Percentiles rank a stretch among this genome's conserved stretches.
phyloP scores from a whole-genome alignment of 2,888 invertebrate species.

The Drosophila longiperda region DNA sequence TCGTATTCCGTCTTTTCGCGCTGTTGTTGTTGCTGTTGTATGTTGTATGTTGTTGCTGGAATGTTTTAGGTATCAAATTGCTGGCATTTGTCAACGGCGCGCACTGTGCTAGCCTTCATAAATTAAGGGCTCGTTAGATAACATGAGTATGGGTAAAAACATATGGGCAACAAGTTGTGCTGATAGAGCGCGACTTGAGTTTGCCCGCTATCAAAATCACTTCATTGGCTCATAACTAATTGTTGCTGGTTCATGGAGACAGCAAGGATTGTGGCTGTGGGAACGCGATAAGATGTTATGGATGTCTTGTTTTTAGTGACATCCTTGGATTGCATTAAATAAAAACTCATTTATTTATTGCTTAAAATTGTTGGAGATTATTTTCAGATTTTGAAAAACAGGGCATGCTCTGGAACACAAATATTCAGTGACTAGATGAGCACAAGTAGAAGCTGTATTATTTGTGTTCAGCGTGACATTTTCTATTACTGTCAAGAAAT shows the following conservation, averaged over 20 bases:
- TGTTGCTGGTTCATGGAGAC: constrained; percentile 56
- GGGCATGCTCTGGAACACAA: not conserved
- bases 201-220: constrained; percentile 41
- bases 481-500: not conserved
- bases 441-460: not conserved
- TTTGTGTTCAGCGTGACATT: not conserved
- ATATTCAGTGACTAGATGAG: not conserved
- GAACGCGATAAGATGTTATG: constrained; percentile 37
- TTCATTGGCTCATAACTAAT: constrained; percentile 71
- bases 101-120: constrained; percentile 56
- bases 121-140: constrained; percentile 79
- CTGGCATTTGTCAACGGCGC: constrained; percentile 74
- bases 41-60: constrained; percentile 20
- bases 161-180: constrained; percentile 43
- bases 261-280: constrained; percentile 13
- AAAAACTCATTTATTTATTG: constrained; percentile 33
- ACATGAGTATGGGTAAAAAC: constrained; percentile 16
- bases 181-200: constrained; percentile 49
- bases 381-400: not conserved
- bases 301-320: not conserved
- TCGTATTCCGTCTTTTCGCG: constrained; percentile 26
- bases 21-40: constrained; percentile 24
- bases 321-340: not conserved
- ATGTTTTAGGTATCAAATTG: constrained; percentile 71
- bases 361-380: constrained; percentile 27